These are phyloP conservation scores for Aphrocallistes beatrix DNA, from an alignment of 37 sponge, comb jelly and placozoan genomes.

Conservation along the genomic window DNA sequence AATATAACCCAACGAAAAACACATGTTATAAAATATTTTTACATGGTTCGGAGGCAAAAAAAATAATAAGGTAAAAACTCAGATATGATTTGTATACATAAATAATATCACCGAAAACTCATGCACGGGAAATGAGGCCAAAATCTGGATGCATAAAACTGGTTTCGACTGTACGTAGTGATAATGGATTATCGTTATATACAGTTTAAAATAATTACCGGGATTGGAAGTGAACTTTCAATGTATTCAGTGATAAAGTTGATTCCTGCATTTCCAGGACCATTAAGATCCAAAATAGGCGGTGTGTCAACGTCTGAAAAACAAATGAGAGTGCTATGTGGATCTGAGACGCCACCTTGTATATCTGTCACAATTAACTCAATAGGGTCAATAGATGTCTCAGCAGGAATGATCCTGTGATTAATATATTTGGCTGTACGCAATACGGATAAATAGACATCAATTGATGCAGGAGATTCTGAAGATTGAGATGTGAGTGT, in stretches of 20 bases:
- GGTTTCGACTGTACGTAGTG: too few species aligned
- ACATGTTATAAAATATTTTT: too few species aligned
- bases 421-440: background rate
- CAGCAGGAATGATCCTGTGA: background rate
- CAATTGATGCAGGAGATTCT: background rate
- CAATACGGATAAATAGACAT: background rate
- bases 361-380: background rate
- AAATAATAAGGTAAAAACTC: too few species aligned
- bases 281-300: slow-evolving; percentile 54
- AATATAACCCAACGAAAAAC: too few species aligned
- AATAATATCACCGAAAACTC: too few species aligned
- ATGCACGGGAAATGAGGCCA: too few species aligned
- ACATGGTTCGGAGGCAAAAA: too few species aligned
- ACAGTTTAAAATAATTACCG: too few species aligned
- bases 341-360: background rate
- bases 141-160: too few species aligned
- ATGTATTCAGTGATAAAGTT: slow-evolving; percentile 25
- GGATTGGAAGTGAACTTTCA: slow-evolving; percentile 25
- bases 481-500: background rate
- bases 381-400: background rate
- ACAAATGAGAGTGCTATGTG: slow-evolving; percentile 1
- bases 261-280: slow-evolving; percentile 23
- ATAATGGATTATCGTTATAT: too few species aligned
- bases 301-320: slow-evolving; percentile 6
- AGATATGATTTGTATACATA: too few species aligned